Evolutionary conservation across 1,140 invertebrate species (phyloP).

Genomic region (Caenorhabditis brenneri): DNA sequence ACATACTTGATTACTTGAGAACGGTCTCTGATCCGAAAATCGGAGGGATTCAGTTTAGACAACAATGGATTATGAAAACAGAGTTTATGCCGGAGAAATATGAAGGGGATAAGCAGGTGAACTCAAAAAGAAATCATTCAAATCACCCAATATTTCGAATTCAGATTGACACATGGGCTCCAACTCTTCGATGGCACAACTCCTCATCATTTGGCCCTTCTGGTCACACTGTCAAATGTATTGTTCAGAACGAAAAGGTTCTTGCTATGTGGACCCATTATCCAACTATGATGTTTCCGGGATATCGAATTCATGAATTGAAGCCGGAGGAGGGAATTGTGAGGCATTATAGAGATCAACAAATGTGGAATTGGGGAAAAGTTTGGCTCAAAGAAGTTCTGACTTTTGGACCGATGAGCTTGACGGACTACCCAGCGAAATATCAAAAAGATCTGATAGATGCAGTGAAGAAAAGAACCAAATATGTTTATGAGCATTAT

Average conservation of each 20-base stretch:
- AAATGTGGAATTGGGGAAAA: background rate
- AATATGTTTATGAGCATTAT: background rate
- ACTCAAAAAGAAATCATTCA: background rate
- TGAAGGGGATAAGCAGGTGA: background rate
- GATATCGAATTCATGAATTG: background rate
- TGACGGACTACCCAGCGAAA: background rate
- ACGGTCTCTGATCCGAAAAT: background rate
- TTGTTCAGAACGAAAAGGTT: background rate
- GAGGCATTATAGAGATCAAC: background rate
- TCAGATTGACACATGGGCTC: conserved; percentile 12
- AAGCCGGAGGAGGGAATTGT: conserved; percentile 8
- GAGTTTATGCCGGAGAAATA: conserved; percentile 4
- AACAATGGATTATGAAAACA: conserved; percentile 31
- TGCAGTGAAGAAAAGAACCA: background rate
- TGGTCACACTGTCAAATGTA: conserved; percentile 23
- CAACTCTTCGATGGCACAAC: conserved; percentile 34
- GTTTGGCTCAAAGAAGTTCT: background rate
- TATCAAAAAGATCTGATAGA: background rate
- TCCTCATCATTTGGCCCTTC: background rate
- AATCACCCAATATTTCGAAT: background rate
- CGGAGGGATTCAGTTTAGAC: background rate
- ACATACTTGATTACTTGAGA: background rate
- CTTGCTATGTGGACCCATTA: background rate
- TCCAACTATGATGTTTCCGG: background rate
- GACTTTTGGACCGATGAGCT: background rate